phyloP scores from a whole-genome alignment of 1,140 invertebrate genomes.

The Euura lappo region DNA sequence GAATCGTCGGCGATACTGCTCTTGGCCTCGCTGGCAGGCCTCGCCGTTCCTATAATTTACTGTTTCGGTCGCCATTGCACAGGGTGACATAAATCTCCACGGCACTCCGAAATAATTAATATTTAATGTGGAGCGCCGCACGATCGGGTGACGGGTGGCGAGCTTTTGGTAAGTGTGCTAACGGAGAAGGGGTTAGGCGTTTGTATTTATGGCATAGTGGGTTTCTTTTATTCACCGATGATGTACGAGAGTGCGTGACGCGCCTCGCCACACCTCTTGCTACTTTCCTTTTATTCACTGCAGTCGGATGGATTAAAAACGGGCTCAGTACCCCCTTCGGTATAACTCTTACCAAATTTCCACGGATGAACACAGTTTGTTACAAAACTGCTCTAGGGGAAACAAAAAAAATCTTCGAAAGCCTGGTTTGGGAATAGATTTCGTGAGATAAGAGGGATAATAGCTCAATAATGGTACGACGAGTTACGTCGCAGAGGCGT shows the following conservation, averaged over 20 bases:
- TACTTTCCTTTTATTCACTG: background rate
- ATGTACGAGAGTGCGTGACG: conserved; percentile 4
- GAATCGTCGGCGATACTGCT: background rate
- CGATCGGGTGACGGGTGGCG: conserved; percentile 1
- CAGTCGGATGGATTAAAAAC: background rate
- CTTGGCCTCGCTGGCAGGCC: background rate
- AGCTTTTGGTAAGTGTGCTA: background rate
- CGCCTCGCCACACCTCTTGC: conserved; percentile 5
- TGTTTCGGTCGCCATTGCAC: background rate
- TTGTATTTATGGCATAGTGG: conserved; percentile 2
- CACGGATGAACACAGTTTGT: too few species aligned
- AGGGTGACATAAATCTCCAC: conserved; percentile 4
- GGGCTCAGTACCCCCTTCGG: background rate
- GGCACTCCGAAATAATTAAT: conserved; percentile 7
- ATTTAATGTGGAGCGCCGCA: conserved; percentile 4
- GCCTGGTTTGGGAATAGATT: too few species aligned
- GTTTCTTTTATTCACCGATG: conserved; percentile 1
- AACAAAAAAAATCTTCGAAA: too few species aligned
- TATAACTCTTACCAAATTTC: too few species aligned
- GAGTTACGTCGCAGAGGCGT: too few species aligned
- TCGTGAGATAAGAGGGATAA: too few species aligned
- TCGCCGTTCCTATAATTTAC: background rate
- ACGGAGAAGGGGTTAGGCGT: background rate
- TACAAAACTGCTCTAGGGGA: too few species aligned
- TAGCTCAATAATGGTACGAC: too few species aligned